Percentiles rank a stretch among this genome's conserved stretches.
These are phyloP conservation scores for Andrena chrysosceles DNA, from an alignment of 2,888 invertebrate genomes.

Conservation along the genomic window DNA sequence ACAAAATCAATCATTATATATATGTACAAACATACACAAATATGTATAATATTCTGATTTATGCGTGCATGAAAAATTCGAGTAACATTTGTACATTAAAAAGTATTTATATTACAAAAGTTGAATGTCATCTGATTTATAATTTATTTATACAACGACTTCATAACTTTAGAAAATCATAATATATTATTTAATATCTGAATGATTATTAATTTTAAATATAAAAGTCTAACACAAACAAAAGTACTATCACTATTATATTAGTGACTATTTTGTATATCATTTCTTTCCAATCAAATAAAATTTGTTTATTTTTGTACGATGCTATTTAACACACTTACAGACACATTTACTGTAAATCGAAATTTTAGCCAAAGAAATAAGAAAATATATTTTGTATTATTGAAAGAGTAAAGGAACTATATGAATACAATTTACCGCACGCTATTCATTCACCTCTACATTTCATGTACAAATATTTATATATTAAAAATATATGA, in stretches of 20 bases:
- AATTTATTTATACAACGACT: constrained; percentile 3
- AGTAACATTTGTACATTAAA: constrained; percentile 1
- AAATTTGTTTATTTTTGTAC: not conserved
- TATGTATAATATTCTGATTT: not conserved
- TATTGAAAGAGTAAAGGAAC: constrained; percentile 34
- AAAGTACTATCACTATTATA: constrained; percentile 2
- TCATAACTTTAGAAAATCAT: constrained; percentile 9
- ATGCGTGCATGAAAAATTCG: constrained; percentile 23
- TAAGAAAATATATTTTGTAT: constrained; percentile 48
- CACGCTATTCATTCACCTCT: constrained; percentile 5
- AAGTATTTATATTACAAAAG: constrained; percentile 22
- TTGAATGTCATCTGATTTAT: not conserved
- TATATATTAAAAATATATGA: constrained; percentile 50
- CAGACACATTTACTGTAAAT: constrained; percentile 10
- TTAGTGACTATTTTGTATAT: not conserved
- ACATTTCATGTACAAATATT: constrained; percentile 25
- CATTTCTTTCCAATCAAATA: not conserved
- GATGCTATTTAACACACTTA: constrained; percentile 29
- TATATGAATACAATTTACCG: constrained; percentile 24
- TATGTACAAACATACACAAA: not conserved
- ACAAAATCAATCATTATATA: constrained; percentile 17
- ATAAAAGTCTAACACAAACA: constrained; percentile 19
- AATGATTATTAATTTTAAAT: constrained; percentile 1
- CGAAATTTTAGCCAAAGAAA: constrained; percentile 27
- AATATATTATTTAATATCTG: constrained; percentile 2